Percentiles rank a stretch among this genome's conserved stretches.
Evolutionary conservation across 2,113 vertebrate species (phyloP).

Genomic region (Campylorhamphus procurvoides): DNA sequence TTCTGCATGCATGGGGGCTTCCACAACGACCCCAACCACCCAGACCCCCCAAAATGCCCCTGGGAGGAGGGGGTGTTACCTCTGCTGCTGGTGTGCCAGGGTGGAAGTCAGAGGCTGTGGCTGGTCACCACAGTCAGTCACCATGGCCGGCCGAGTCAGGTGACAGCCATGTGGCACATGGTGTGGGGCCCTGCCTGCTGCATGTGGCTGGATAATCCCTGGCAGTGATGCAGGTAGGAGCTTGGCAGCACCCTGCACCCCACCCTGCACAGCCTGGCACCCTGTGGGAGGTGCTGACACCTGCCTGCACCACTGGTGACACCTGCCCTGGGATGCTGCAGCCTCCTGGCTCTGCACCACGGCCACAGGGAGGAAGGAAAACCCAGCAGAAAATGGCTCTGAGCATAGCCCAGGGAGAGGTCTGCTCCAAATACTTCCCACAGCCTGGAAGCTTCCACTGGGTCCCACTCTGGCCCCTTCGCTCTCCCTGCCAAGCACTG

Average conservation of each 20-base stretch:
- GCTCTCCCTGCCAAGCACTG: fast-evolving
- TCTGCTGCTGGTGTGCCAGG: fast-evolving
- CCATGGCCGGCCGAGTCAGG: not conserved
- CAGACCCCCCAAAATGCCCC: fast-evolving
- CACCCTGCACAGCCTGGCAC: fast-evolving
- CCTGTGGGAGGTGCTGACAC: not conserved
- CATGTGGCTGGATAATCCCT: not conserved
- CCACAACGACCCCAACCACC: fast-evolving
- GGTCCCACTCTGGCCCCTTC: fast-evolving
- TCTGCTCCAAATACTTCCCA: not conserved
- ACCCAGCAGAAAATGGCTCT: not conserved
- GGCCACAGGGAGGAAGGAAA: fast-evolving
- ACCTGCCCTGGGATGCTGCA: not conserved
- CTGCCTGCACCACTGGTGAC: fast-evolving
- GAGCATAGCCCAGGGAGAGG: fast-evolving
- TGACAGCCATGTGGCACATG: not conserved
- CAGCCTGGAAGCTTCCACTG: not conserved
- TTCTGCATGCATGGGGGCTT: fast-evolving
- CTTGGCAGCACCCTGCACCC: not conserved
- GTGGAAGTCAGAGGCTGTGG: fast-evolving
- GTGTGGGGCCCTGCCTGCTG: not conserved
- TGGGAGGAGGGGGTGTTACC: fast-evolving
- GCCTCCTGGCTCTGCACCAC: not conserved
- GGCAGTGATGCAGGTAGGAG: not conserved
- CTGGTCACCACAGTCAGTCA: fast-evolving